Base-by-base conservation (phyloP, 2,888 invertebrate species). In the Cheilosia impressa region DNA sequence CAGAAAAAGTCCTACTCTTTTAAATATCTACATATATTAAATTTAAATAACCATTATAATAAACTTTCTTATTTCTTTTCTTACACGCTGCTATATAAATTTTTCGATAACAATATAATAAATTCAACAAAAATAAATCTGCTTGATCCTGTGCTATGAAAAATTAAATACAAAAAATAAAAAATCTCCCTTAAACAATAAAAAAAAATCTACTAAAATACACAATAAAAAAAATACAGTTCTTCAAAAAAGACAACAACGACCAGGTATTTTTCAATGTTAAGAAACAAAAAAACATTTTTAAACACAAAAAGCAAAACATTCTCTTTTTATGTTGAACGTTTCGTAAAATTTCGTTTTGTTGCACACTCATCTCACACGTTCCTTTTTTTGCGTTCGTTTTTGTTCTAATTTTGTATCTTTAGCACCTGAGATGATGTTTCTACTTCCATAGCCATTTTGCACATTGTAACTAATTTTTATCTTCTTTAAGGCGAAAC, bases 171-270 rank as follows among this genome's bases (percentile, higher is more conserved):
- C 22, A 68, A 62, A 66, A 65, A 69, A 60, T 45, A 27, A 6
- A 53, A 57, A 52, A 52, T 63, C 34, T 38, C 69, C 13, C 41
- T 68, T 55, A 53, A 71, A 65, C 17, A 60, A 76, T 43, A 73
- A 13, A 38, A 68, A 53, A 69, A 66, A 45, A 47, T 27, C 24
- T 72, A 62, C 62, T 58, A 57, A 69, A 78, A 73, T 38, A 53
- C 22, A 76, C 50, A 69, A 79, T 58, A 17, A 43, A 81, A 69
- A 75, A 63, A 60, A 81, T 72, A 82, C 52, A 91, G 91, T 89
- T 91, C 91, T 89, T 91, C 91, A 89, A 91, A 91, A 91, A 92
- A 91, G 90, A 91, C 91, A 89, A 91, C 91, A 90, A 91, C 91
- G 88, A 91, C 90, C 91, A 91, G 91, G 91, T 91, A 91, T 88